Evolutionary conservation across 1,140 invertebrate genomes (phyloP).

Genomic region (Caerostris extrusa): DNA sequence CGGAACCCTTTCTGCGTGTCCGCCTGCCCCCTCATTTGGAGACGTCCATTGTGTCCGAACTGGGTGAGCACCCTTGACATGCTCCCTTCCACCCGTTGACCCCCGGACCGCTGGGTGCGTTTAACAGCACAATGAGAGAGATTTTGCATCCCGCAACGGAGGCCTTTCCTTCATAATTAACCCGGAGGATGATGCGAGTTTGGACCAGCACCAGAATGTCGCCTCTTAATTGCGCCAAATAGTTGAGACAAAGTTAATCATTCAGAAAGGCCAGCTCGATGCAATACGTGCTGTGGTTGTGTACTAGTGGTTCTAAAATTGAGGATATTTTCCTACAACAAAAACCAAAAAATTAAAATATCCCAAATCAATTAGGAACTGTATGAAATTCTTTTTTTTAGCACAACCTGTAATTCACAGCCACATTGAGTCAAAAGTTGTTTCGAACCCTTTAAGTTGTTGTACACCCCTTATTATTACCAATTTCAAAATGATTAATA

Average conservation of each 20-base stretch:
- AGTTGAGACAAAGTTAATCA: background rate
- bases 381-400: too few species aligned
- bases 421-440: too few species aligned
- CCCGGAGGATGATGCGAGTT: background rate
- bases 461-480: too few species aligned
- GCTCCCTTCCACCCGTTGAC: slow-evolving; percentile 34
- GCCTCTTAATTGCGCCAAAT: background rate
- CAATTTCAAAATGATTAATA: too few species aligned
- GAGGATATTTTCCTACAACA: too few species aligned
- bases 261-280: background rate
- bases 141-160: background rate
- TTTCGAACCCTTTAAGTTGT: too few species aligned
- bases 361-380: too few species aligned
- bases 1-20: background rate
- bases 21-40: background rate
- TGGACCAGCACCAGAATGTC: background rate
- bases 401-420: too few species aligned
- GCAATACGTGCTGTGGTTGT: too few species aligned
- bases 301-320: too few species aligned
- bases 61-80: slow-evolving; percentile 44
- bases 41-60: slow-evolving; percentile 42
- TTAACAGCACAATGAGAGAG: background rate
- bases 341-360: too few species aligned
- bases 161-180: slow-evolving; percentile 22
- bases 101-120: background rate